Evolutionary conservation across 2,113 vertebrate species (phyloP).

Genomic region (Hucho hucho): DNA sequence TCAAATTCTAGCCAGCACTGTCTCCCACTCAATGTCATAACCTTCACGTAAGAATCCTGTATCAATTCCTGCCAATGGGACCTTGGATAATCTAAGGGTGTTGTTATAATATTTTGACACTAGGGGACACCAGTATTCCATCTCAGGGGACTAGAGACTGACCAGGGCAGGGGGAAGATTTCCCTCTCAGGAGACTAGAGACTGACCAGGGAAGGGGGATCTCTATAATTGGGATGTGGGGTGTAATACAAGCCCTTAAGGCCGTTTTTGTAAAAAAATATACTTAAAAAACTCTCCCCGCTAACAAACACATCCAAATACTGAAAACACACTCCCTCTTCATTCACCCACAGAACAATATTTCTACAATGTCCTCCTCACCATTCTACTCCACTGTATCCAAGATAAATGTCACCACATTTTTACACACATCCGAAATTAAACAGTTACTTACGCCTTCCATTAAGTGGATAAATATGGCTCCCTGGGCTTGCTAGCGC

Average conservation of each 20-base stretch:
- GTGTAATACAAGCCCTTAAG: too few species aligned
- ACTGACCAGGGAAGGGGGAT: background rate
- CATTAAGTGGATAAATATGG: conserved; percentile 60
- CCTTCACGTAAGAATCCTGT: too few species aligned
- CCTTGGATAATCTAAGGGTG: background rate
- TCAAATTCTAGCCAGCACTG: too few species aligned
- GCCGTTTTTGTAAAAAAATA: conserved; percentile 30
- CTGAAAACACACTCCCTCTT: conserved; percentile 8
- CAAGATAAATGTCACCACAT: background rate
- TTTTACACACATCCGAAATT: conserved; percentile 31
- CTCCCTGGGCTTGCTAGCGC: conserved; percentile 38
- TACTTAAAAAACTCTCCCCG: too few species aligned
- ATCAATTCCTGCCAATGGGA: too few species aligned
- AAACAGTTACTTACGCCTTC: conserved; percentile 45
- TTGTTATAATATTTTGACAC: background rate
- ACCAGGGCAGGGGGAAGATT: too few species aligned
- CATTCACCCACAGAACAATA: conserved; percentile 18
- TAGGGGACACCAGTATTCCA: background rate
- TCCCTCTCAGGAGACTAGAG: too few species aligned
- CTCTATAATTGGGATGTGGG: background rate
- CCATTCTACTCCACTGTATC: background rate
- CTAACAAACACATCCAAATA: background rate
- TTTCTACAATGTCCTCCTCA: conserved; percentile 6
- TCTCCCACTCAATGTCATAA: too few species aligned
- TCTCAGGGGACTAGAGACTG: background rate